Evolutionary conservation across 92 coral and sea anemone species (phyloP).

Genomic region (Siderastrea siderea): DNA sequence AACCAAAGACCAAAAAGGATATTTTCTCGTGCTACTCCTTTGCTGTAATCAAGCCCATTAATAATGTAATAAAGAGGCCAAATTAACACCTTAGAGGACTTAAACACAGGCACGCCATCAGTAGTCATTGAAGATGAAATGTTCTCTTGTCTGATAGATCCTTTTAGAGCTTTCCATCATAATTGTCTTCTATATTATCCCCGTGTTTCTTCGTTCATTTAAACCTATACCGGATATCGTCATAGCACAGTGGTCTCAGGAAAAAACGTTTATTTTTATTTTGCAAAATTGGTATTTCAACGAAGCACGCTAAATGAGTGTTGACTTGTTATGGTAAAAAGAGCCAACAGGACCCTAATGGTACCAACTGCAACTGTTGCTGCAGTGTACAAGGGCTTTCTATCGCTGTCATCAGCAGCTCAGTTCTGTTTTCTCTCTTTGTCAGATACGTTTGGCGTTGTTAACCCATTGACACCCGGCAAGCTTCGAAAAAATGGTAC

Average conservation of each 20-base stretch:
- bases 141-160: conserved; percentile 57
- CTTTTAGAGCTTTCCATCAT: conserved; percentile 63
- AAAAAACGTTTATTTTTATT: conserved; percentile 45
- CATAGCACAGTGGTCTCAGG: conserved; percentile 41
- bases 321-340: conserved; percentile 40
- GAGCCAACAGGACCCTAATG: conserved; percentile 66
- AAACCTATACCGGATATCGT: conserved; percentile 69
- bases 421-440: neutral
- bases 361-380: conserved; percentile 65
- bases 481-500: no score
- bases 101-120: conserved; percentile 84
- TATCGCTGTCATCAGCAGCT: conserved; percentile 5
- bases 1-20: conserved; percentile 84
- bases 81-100: conserved; percentile 76
- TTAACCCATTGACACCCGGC: no score
- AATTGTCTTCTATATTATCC: conserved; percentile 56
- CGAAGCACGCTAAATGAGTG: conserved; percentile 41
- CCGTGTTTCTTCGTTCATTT: conserved; percentile 26
- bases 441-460: neutral
- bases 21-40: conserved; percentile 69
- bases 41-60: conserved; percentile 62
- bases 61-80: conserved; percentile 72
- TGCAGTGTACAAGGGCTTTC: conserved; percentile 44
- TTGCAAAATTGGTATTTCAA: conserved; percentile 65
- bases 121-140: conserved; percentile 70